Percentiles rank a stretch among this genome's conserved stretches.
Evolutionary conservation across 2,888 invertebrate species (phyloP).

Genomic region (Cryptops parisi): DNA sequence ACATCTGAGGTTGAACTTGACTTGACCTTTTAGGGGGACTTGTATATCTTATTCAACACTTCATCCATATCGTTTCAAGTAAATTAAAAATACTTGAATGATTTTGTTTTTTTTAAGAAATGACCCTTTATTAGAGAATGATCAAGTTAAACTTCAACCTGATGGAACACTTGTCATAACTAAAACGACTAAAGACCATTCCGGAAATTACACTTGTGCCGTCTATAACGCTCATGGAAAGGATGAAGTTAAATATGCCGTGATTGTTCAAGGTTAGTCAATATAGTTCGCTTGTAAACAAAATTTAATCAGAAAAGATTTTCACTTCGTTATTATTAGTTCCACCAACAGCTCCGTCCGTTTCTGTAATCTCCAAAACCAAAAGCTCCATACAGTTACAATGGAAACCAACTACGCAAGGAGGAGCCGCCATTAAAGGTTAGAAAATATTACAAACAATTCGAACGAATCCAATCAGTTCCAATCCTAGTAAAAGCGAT

Average conservation of each 20-base stretch:
- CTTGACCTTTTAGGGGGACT: no score
- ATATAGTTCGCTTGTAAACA: no score
- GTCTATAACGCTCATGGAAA: not conserved
- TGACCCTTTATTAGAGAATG: no score
- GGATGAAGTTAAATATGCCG: slow-evolving; percentile 5
- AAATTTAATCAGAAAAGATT: not conserved
- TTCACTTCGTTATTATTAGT: slow-evolving; percentile 15
- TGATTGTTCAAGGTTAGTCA: not conserved
- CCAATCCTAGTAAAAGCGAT: no score
- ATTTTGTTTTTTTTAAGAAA: no score
- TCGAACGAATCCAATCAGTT: no score
- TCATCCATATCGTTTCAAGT: no score
- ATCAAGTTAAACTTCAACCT: no score
- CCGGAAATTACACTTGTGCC: not conserved
- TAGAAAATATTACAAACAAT: no score
- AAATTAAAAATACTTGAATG: no score
- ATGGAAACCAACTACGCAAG: slow-evolving; percentile 17
- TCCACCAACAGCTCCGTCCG: slow-evolving; percentile 22
- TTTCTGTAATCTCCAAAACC: slow-evolving; percentile 20
- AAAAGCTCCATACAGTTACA: slow-evolving; percentile 20
- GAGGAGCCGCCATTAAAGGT: slow-evolving; percentile 16
- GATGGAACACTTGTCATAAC: not conserved
- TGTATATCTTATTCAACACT: no score
- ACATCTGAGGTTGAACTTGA: no score
- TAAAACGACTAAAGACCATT: not conserved